Percentiles rank a stretch among this genome's conserved stretches.
These are phyloP conservation scores for Melitaea athalia DNA, from an alignment of 2,888 invertebrate species.

Conservation along the genomic window DNA sequence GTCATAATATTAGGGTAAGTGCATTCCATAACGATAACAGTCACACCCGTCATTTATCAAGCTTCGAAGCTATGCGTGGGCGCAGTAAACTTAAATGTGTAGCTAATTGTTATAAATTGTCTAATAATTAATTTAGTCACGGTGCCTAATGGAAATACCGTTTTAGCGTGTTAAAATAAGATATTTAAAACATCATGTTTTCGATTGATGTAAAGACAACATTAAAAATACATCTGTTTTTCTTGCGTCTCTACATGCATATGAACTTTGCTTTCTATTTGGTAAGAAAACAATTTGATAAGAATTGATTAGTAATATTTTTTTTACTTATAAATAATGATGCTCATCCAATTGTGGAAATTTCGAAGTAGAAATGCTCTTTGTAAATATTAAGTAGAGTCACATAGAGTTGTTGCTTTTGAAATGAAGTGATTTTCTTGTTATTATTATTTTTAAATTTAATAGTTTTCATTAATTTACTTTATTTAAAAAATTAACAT, in stretches of 20 bases:
- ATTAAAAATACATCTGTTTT: neutral
- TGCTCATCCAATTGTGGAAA: too few relatives aligned
- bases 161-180: constrained; percentile 28
- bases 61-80: constrained; percentile 24
- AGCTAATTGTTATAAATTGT: constrained; percentile 44
- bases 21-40: constrained; percentile 53
- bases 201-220: neutral
- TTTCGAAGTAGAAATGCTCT: too few relatives aligned
- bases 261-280: neutral
- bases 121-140: constrained; percentile 42
- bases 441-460: too few relatives aligned
- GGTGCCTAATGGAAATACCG: constrained; percentile 30
- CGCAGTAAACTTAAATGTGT: constrained; percentile 36
- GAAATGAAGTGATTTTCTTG: too few relatives aligned
- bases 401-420: too few relatives aligned
- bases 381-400: too few relatives aligned
- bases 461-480: too few relatives aligned
- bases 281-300: neutral
- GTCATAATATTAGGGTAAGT: constrained; percentile 26
- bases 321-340: too few relatives aligned
- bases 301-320: too few relatives aligned
- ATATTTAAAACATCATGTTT: neutral
- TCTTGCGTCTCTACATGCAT: neutral
- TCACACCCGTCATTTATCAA: constrained; percentile 38
- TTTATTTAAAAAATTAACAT: too few relatives aligned